A percentile compares a stretch with the other conserved stretches of the same genome.
Conservation (phyloP, 2,888 invertebrate species). For the Eledone cirrhosa region DNA sequence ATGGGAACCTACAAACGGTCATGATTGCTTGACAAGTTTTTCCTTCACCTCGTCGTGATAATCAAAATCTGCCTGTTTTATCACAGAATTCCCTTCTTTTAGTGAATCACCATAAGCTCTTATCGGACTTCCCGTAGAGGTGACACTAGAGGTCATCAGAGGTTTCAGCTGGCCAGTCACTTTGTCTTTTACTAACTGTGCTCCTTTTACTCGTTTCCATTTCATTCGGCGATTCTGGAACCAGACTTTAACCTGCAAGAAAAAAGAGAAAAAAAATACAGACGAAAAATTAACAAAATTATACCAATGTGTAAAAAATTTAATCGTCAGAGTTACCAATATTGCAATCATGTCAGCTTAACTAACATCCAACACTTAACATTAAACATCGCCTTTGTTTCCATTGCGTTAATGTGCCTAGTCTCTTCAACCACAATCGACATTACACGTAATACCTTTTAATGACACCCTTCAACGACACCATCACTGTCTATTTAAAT, state of each 20-base stretch:
- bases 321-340: too few relatives aligned
- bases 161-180: slow-evolving; percentile 64
- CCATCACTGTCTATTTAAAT: too few relatives aligned
- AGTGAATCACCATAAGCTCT: slow-evolving; percentile 34
- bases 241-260: slow-evolving; percentile 64
- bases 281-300: too few relatives aligned
- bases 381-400: too few relatives aligned
- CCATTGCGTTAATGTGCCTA: too few relatives aligned
- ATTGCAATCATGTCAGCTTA: too few relatives aligned
- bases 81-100: slow-evolving; percentile 31
- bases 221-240: slow-evolving; percentile 66
- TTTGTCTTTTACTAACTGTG: slow-evolving; percentile 62
- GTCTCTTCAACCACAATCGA: too few relatives aligned
- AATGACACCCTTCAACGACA: too few relatives aligned
- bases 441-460: too few relatives aligned
- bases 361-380: too few relatives aligned
- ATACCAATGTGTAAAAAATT: too few relatives aligned
- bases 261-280: background rate
- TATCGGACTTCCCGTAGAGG: slow-evolving; percentile 39
- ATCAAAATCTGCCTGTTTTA: slow-evolving; percentile 17
- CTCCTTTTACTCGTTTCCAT: slow-evolving; percentile 64
- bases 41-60: slow-evolving; percentile 19
- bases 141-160: slow-evolving; percentile 51
- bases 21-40: slow-evolving; percentile 10
- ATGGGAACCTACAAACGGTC: slow-evolving; percentile 6